A percentile compares a stretch with the other conserved stretches of the same genome.
Conservation (phyloP, 2,888 invertebrate genomes). For the Thereva nobilitata region DNA sequence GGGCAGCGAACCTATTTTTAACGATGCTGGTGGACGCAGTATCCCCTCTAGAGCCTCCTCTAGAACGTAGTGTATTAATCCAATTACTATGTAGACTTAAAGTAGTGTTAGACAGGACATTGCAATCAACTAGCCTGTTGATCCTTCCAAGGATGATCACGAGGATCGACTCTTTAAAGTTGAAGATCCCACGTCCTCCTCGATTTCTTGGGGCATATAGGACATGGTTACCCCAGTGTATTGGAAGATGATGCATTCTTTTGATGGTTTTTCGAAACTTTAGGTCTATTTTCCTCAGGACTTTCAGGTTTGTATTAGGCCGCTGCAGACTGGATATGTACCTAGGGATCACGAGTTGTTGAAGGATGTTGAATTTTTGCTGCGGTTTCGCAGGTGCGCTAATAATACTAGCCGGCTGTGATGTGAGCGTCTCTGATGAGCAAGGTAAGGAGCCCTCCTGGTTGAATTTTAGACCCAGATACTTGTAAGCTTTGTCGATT, state of each 20-base stretch:
- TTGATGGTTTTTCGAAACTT: neutral
- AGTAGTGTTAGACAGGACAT: no score
- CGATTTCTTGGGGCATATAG: neutral
- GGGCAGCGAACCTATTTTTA: neutral
- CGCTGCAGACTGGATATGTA: constrained; percentile 4
- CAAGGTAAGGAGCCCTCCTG: neutral
- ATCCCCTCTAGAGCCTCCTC: no score
- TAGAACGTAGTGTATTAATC: no score
- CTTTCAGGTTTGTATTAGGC: neutral
- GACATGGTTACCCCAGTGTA: neutral
- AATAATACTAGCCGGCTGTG: neutral
- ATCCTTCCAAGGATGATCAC: neutral
- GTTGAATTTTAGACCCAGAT: neutral
- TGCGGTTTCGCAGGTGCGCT: constrained; percentile 10
- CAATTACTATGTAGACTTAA: no score
- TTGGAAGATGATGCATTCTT: neutral
- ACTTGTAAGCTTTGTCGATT: neutral
- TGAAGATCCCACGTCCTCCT: neutral
- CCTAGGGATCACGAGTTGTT: neutral
- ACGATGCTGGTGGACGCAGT: no score
- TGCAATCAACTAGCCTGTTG: neutral
- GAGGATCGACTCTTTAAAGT: neutral
- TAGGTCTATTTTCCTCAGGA: neutral
- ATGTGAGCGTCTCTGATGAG: neutral
- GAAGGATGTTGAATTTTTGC: constrained; percentile 5